Evolutionary conservation across 2,888 invertebrate genomes (phyloP), one percentile per base, ranked within the genome.

Genomic region (Limnephilus auricula): DNA sequence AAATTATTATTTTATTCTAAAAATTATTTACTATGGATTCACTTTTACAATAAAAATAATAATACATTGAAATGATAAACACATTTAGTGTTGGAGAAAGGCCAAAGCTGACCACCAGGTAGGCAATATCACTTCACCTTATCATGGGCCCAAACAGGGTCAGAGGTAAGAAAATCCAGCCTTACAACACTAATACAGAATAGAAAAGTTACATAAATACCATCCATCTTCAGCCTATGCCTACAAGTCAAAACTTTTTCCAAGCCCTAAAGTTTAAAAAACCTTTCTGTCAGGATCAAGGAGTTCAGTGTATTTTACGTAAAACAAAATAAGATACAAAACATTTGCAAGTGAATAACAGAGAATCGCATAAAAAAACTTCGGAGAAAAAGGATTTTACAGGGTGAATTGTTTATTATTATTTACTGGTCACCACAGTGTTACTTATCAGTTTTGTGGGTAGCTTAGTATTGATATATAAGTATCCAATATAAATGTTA

Each of bases 291-390:
- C 32, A 32, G 80, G 31, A 80, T 80, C 30, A 31, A 80, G 80
- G 80, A 80, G 30, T 80, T 80, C 80, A 30, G 31, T 32, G 12
- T 80, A 18, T 31, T 30, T 80, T 30, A 80, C 30, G 15, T 30
- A 80, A 80, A 80, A 79, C 31, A 79, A 80, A 65, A 65, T 65
- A 65, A 65, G 65, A 65, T 30, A 85, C 37, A 85, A 87, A 87
- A 50, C 50, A 65, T 87, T 87, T 65, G 13, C 30, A 18, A n/a
- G 45, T 30, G 45, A 31, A 65, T 87, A 87, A 87, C 30, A 50
- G 87, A 65, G 40, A 50, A 50, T 3, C n/a, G 65, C 25, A 25
- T 65, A 25, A 25, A 65, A n/a, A 65, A 65, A 65, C 65, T n/a
- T 1, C 65, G 25, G 9, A 65, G 6, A n/a, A n/a, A 65, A n/a